Evolutionary conservation across 1,140 invertebrate genomes (phyloP).

Genomic region (Temnothorax nylanderi): DNA sequence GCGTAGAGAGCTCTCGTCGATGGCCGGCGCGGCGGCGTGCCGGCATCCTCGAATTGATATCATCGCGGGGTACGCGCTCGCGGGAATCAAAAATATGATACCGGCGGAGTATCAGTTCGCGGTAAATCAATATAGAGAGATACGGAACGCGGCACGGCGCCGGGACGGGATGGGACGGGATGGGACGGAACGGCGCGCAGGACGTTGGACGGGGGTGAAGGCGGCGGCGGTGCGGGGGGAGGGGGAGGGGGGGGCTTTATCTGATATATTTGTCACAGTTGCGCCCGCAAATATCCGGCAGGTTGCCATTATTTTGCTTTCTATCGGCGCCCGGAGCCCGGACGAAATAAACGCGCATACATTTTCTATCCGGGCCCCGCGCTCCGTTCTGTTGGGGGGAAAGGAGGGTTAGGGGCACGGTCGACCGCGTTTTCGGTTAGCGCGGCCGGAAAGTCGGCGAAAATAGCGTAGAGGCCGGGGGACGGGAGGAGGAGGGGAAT

Average conservation of each 20-base stretch:
- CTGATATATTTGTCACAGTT: slow-evolving; percentile 72
- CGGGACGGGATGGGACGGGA: slow-evolving; percentile 12
- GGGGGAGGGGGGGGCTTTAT: slow-evolving; percentile 45
- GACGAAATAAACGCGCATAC: slow-evolving; percentile 61
- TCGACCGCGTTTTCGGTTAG: slow-evolving; percentile 33
- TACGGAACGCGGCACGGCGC: slow-evolving; percentile 54
- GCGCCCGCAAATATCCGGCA: slow-evolving; percentile 72
- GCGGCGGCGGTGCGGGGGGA: background rate
- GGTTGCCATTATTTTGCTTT: slow-evolving; percentile 71
- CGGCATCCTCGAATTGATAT: slow-evolving; percentile 45
- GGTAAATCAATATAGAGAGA: slow-evolving; percentile 73
- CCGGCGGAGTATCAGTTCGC: slow-evolving; percentile 60
- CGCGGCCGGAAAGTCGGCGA: slow-evolving; percentile 33
- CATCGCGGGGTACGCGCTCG: slow-evolving; percentile 1
- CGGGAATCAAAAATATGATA: slow-evolving; percentile 61
- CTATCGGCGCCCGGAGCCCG: slow-evolving; percentile 46
- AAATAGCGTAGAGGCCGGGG: background rate
- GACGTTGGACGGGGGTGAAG: background rate
- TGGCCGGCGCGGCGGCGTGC: background rate
- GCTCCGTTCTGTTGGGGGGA: background rate
- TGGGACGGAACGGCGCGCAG: background rate
- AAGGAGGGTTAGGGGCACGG: background rate
- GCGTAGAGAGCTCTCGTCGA: background rate
- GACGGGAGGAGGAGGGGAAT: background rate
- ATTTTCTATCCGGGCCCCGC: slow-evolving; percentile 22